Base-by-base conservation (phyloP, 2,113 vertebrate species). In the Gnathonemus longibarbis region DNA sequence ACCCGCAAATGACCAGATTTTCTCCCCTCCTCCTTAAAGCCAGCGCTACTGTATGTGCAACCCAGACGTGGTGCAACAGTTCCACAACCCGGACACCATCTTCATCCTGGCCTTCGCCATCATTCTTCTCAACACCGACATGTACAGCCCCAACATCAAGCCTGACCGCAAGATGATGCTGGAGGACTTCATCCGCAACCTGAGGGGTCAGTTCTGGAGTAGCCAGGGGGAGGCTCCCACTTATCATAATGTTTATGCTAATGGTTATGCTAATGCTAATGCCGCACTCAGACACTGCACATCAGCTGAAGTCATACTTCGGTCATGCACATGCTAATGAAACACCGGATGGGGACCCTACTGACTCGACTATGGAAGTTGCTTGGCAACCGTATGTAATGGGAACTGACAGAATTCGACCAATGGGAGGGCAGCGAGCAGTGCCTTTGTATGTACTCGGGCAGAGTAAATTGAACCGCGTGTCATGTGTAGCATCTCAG, bases 21-120 rank as follows among this genome's bases (percentile, higher is more conserved):
- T 89, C 70, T n/a, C 56, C 39, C 90, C 1, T 93, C 91, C 92
- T 62, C 92, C 89, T 91, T 74, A 39, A 95, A 99, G 98, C 96
- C 98, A 99, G 95, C 97, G 98, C 91, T 99, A 99, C 94, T 99
- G 98, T 93, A 99, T 99, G 98, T 99, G 98, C 91, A 99, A 99
- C 93, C 98, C 98, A 0, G 98, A 99, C 6, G 97, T 99, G 94
- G 98, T 99, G 90, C 98, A 99, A 94, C 98, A 99, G 94, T 99
- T 99, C 93, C 98, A 99, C 95, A 99, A 99, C 94, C 98, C 98
- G 0, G 98, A 99, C 95, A 99, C 98, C 93, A 99, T 99, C 95
- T 99, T 99, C 95, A 99, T 99, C 95, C 93, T 99, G 95, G 98
- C 98, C 91, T 99, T 99, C 0, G 98, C 98, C 62, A 97, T 99